Percentiles rank a stretch among this genome's conserved stretches.
Evolutionary conservation across 2,113 vertebrate species (phyloP).

Genomic region (Pachyramphus minor): DNA sequence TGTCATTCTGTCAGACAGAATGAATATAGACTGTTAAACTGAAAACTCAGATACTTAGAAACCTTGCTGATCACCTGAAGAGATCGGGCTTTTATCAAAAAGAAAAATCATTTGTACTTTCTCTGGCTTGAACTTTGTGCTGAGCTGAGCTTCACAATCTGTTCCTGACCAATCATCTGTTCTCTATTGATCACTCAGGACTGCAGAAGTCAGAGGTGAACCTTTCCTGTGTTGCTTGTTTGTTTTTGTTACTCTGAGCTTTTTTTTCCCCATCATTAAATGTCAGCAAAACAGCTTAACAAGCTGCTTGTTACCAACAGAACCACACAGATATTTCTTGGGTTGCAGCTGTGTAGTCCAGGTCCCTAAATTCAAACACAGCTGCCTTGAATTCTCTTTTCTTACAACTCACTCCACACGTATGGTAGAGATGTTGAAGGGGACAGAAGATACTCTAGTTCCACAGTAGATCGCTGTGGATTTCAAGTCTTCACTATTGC

Average conservation of each 20-base stretch:
- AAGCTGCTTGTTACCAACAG: not conserved
- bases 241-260: not conserved
- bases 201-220: not conserved
- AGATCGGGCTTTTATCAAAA: not conserved
- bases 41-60: not conserved
- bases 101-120: not conserved
- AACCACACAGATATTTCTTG: not conserved
- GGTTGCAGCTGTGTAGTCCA: not conserved
- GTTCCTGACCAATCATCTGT: not conserved
- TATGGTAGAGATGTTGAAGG: not conserved
- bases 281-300: not conserved
- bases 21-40: not conserved
- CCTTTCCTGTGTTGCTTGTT: not conserved
- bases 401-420: not conserved
- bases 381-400: not conserved
- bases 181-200: not conserved
- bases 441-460: not conserved
- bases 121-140: not conserved
- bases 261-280: not conserved
- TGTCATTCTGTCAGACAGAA: not conserved
- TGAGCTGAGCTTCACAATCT: not conserved
- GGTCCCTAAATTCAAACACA: not conserved
- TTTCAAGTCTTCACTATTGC: not conserved
- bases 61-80: not conserved
- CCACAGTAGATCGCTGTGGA: not conserved